A percentile compares a stretch with the other conserved stretches of the same genome.
Evolutionary conservation across 2,888 invertebrate genomes (phyloP).

Genomic region (Drosophila peninsularis): DNA sequence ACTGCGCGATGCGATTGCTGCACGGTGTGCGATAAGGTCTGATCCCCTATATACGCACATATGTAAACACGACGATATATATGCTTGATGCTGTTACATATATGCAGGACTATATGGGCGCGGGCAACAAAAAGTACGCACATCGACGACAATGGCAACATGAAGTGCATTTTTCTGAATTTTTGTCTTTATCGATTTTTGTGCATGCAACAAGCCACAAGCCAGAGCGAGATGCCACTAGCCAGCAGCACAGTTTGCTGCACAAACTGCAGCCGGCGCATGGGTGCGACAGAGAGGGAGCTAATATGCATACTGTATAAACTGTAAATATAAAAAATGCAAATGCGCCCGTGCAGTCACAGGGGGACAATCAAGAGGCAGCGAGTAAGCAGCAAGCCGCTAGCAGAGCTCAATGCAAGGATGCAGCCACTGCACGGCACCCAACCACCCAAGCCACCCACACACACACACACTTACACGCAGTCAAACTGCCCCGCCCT

Average conservation of each 20-base stretch:
- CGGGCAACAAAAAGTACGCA: slow-evolving; percentile 10
- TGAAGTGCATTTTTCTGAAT: slow-evolving; percentile 60
- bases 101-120: slow-evolving; percentile 25
- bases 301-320: slow-evolving; percentile 34
- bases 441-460: slow-evolving; percentile 3
- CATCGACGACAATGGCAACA: slow-evolving; percentile 59
- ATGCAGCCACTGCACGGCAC: slow-evolving; percentile 26
- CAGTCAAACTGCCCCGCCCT: slow-evolving; percentile 3
- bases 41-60: slow-evolving; percentile 28
- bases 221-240: slow-evolving; percentile 18
- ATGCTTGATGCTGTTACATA: slow-evolving; percentile 14
- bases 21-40: slow-evolving; percentile 42
- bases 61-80: slow-evolving; percentile 19
- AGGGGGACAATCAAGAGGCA: slow-evolving; percentile 36
- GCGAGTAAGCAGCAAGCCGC: slow-evolving; percentile 5
- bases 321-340: slow-evolving; percentile 75
- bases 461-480: neutral
- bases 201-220: slow-evolving; percentile 14
- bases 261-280: slow-evolving; percentile 13
- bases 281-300: slow-evolving; percentile 6
- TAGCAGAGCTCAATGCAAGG: slow-evolving; percentile 35
- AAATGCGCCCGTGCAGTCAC: slow-evolving; percentile 54
- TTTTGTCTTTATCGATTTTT: slow-evolving; percentile 72
- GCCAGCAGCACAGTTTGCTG: slow-evolving; percentile 15
- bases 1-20: slow-evolving; percentile 21